phyloP scores from a whole-genome alignment of 2,797 vertebrate species.

The Amphiprion clarkii region DNA sequence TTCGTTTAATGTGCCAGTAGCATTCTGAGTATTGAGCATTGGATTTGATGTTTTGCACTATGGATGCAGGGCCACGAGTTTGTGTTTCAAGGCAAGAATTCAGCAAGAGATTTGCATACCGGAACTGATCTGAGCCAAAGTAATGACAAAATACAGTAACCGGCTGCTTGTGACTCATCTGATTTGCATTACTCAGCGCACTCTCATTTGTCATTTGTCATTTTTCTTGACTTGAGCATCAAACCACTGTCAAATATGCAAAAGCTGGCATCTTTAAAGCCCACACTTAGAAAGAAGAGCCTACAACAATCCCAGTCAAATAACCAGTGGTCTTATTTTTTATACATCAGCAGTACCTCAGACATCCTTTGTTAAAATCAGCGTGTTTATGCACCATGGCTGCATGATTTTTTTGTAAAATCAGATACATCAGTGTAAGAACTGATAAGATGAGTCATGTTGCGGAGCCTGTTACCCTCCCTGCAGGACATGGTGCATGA shows the following conservation, averaged over 20 bases:
- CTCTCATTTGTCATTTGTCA: too few relatives aligned
- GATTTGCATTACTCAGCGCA: too few relatives aligned
- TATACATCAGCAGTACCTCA: neutral
- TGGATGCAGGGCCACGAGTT: neutral
- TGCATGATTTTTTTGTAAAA: neutral
- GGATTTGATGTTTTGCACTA: neutral
- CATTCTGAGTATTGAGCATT: neutral
- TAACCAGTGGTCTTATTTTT: neutral
- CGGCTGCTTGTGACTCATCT: neutral
- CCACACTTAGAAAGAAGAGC: neutral
- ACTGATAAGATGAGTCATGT: slow-evolving; percentile 34
- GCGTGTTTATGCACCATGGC: neutral
- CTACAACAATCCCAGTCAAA: neutral
- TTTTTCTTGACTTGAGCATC: neutral
- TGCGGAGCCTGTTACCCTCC: slow-evolving; percentile 15
- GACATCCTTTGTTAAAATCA: neutral
- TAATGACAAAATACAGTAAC: too few relatives aligned
- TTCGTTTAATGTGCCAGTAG: too few relatives aligned
- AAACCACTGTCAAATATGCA: neutral
- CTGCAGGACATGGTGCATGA: slow-evolving; percentile 9
- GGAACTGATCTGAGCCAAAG: neutral
- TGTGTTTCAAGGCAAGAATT: neutral
- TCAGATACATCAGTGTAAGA: slow-evolving; percentile 28
- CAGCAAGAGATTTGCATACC: neutral
- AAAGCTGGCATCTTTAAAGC: neutral